Conservation (phyloP, 2,797 vertebrate species). For the Pseudochaenichthys georgianus region DNA sequence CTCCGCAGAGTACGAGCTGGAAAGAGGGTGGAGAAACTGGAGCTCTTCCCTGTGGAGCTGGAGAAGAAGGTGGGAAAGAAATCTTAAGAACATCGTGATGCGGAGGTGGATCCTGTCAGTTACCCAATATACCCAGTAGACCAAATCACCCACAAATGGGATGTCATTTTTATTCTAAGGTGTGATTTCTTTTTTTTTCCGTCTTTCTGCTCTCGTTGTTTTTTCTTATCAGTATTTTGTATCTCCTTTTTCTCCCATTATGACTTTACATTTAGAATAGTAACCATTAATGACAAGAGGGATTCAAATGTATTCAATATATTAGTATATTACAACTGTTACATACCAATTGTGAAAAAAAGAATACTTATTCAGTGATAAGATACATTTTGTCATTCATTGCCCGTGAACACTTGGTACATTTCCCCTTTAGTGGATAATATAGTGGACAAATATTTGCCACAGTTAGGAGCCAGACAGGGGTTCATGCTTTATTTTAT, state of each 20-base stretch:
- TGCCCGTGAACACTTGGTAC: no score
- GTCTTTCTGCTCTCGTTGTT: not conserved
- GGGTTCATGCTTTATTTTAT: no score
- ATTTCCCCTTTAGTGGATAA: no score
- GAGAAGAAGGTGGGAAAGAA: constrained; percentile 92
- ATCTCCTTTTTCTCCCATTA: not conserved
- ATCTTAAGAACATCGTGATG: constrained; percentile 25
- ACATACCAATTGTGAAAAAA: no score
- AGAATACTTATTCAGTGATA: no score
- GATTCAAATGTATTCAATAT: not conserved
- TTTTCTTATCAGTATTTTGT: not conserved
- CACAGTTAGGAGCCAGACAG: no score
- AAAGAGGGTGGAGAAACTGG: constrained; percentile 99
- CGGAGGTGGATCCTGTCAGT: constrained; percentile 40
- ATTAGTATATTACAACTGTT: no score
- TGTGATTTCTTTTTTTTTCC: constrained; percentile 1
- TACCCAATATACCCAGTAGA: constrained; percentile 40
- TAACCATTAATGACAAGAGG: not conserved
- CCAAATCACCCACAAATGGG: constrained; percentile 34
- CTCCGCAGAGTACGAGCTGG: constrained; percentile 98
- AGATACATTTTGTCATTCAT: no score
- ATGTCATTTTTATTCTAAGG: constrained; percentile 18
- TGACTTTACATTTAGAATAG: not conserved
- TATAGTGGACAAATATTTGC: no score
- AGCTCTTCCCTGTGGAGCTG: constrained; percentile 96